Evolutionary conservation across 2,113 vertebrate genomes (phyloP).

Genomic region (Zapus hudsonius): DNA sequence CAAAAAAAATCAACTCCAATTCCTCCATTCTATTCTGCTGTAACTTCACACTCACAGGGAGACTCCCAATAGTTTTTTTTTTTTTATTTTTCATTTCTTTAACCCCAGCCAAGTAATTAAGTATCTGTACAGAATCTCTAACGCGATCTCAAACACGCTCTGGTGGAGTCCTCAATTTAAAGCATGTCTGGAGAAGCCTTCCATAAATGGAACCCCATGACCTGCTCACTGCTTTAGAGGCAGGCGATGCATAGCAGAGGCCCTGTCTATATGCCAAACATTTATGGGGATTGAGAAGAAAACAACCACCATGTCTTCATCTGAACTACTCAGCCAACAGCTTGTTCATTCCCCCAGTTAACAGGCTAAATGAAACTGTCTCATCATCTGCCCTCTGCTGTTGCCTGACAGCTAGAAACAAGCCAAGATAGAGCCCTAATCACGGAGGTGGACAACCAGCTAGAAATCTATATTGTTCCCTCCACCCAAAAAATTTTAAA

Average conservation of each 20-base stretch:
- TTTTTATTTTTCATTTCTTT: background rate
- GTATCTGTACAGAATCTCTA: constrained; percentile 52
- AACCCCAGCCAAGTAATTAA: constrained; percentile 61
- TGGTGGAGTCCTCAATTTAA: background rate
- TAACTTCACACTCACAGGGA: constrained; percentile 8
- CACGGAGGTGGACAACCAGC: background rate
- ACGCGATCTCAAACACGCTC: background rate
- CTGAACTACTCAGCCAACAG: constrained; percentile 39
- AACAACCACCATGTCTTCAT: background rate
- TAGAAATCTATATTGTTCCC: constrained; percentile 41
- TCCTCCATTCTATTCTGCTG: background rate
- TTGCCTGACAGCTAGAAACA: constrained; percentile 33
- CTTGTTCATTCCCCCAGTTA: background rate
- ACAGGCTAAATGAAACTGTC: constrained; percentile 32
- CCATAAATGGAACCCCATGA: background rate
- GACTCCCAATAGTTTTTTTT: constrained; percentile 52
- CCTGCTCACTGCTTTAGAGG: background rate
- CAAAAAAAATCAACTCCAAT: background rate
- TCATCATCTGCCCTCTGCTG: background rate
- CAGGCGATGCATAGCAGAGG: background rate
- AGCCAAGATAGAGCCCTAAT: constrained; percentile 30
- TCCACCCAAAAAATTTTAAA: constrained; percentile 1
- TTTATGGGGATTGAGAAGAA: background rate
- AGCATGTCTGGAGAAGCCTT: constrained; percentile 32
- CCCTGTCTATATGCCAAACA: constrained; percentile 6